Conservation (phyloP, 2,797 vertebrate genomes). For the Paramormyrops hopkinsi region DNA sequence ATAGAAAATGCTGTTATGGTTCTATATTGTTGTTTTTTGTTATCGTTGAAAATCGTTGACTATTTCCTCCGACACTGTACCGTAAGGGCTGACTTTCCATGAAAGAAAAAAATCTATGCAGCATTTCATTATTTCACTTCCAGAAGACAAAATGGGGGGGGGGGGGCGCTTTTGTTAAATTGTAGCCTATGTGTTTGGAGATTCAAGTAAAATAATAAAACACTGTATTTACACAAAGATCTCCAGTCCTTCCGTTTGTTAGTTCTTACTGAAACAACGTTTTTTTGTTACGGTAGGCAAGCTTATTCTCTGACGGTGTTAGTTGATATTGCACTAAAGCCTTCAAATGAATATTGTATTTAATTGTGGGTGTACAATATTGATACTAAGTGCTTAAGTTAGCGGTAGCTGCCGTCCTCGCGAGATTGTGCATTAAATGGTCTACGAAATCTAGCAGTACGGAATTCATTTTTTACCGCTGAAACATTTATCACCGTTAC, state of each 20-base stretch:
- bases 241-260: neutral
- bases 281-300: slow-evolving; percentile 12
- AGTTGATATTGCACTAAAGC: neutral
- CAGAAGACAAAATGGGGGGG: neutral
- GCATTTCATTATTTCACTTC: slow-evolving; percentile 14
- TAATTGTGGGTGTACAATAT: slow-evolving; percentile 9
- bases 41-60: neutral
- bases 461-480: neutral
- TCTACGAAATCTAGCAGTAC: neutral
- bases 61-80: neutral
- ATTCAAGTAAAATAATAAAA: slow-evolving; percentile 13
- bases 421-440: slow-evolving; percentile 1
- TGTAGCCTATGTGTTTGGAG: neutral
- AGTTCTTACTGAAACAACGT: neutral
- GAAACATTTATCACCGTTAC: neutral
- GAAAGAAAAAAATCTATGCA: neutral
- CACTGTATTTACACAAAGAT: neutral
- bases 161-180: neutral
- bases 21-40: neutral
- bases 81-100: neutral
- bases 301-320: slow-evolving; percentile 18
- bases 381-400: neutral
- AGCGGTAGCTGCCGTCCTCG: neutral
- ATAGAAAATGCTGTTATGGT: neutral
- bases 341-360: slow-evolving; percentile 4